These are phyloP conservation scores for Rutpela maculata DNA, from an alignment of 2,888 invertebrate species.

Conservation along the genomic window DNA sequence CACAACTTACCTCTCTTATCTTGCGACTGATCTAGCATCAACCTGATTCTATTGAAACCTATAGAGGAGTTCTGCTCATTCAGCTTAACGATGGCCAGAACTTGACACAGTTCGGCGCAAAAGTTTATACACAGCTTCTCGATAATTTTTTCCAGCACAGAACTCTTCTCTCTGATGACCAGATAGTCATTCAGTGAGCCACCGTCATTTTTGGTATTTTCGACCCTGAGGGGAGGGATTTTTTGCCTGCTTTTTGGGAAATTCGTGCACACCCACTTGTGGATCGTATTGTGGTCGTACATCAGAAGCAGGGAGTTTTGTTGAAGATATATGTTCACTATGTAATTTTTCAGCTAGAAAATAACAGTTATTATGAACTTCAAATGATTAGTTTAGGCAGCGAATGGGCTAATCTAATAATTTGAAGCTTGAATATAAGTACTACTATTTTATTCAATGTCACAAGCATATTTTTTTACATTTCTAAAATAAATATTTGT, in stretches of 20 bases:
- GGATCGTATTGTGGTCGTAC: conserved; percentile 81
- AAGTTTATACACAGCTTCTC: conserved; percentile 80
- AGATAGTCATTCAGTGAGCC: conserved; percentile 1
- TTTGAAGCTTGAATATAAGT: too few relatives aligned
- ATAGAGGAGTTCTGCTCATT: conserved; percentile 76
- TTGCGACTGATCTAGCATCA: conserved; percentile 77
- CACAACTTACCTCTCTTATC: conserved; percentile 66
- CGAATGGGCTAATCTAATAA: not conserved
- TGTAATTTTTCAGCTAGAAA: conserved; percentile 78
- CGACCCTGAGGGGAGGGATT: conserved; percentile 41
- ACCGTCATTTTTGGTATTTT: conserved; percentile 30
- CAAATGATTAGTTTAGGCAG: too few relatives aligned
- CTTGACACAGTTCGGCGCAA: conserved; percentile 81
- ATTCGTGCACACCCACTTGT: conserved; percentile 77
- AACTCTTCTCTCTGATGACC: conserved; percentile 46
- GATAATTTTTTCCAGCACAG: conserved; percentile 74
- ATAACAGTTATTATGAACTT: conserved; percentile 37
- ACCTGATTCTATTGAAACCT: conserved; percentile 78
- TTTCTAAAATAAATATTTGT: too few relatives aligned
- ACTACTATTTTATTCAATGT: too few relatives aligned
- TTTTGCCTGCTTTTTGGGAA: conserved; percentile 73
- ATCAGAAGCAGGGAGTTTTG: conserved; percentile 82
- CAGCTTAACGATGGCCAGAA: conserved; percentile 76
- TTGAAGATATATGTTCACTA: conserved; percentile 81
- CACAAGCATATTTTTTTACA: too few relatives aligned